phyloP scores from a whole-genome alignment of 2,888 invertebrate species.

The Fragum fragum region DNA sequence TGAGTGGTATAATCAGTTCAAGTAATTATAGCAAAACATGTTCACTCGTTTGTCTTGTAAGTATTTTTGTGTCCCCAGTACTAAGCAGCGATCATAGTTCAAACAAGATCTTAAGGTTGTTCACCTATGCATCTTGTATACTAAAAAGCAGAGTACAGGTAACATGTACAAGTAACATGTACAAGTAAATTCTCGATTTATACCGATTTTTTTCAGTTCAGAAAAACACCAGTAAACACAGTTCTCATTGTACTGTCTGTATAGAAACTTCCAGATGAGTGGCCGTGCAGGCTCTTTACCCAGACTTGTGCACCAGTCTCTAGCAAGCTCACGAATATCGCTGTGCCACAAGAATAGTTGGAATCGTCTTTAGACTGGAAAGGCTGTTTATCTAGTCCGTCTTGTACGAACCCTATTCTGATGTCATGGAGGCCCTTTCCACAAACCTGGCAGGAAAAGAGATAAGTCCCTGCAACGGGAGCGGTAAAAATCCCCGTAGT shows the following conservation, averaged over 20 bases:
- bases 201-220: neutral
- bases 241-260: neutral
- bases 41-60: too few relatives aligned
- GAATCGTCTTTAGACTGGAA: neutral
- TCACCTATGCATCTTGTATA: too few relatives aligned
- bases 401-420: neutral
- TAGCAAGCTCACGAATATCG: neutral
- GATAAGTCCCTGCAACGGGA: neutral
- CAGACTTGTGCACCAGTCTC: neutral
- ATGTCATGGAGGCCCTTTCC: neutral
- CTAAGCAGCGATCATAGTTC: too few relatives aligned
- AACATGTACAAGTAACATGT: too few relatives aligned
- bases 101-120: too few relatives aligned
- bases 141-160: too few relatives aligned
- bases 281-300: neutral
- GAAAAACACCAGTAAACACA: neutral
- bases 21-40: too few relatives aligned
- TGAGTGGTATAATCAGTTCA: too few relatives aligned
- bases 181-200: too few relatives aligned
- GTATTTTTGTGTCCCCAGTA: too few relatives aligned
- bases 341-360: neutral
- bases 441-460: neutral
- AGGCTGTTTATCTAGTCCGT: neutral
- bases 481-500: slow-evolving; percentile 15
- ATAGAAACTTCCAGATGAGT: neutral